Percentiles rank a stretch among this genome's conserved stretches.
Conservation (phyloP, 2,113 vertebrate species). For the Clinocottus analis region DNA sequence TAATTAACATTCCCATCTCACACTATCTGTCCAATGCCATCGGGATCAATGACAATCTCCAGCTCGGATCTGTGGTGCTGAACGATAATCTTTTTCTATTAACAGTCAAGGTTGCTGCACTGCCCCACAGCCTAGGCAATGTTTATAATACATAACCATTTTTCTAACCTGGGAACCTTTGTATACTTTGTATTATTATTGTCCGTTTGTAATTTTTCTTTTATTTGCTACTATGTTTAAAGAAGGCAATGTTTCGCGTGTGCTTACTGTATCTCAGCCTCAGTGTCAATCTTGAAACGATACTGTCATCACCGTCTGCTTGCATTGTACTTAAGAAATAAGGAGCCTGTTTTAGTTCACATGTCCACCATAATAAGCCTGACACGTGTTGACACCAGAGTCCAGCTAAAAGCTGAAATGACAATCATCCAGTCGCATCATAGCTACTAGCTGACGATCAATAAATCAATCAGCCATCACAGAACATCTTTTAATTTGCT, state of each 20-base stretch:
- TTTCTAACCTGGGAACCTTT: constrained; percentile 81
- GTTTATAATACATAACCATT: constrained; percentile 86
- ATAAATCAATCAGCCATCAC: constrained; percentile 42
- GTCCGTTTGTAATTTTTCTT: constrained; percentile 72
- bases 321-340: constrained; percentile 34
- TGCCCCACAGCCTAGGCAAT: constrained; percentile 77
- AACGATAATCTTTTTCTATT: constrained; percentile 53
- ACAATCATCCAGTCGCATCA: constrained; percentile 65
- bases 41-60: constrained; percentile 44
- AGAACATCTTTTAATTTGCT: constrained; percentile 41
- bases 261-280: constrained; percentile 85
- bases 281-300: constrained; percentile 86
- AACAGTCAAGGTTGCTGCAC: constrained; percentile 81
- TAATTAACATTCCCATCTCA: constrained; percentile 51
- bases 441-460: constrained; percentile 31
- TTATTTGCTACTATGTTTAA: constrained; percentile 79
- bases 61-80: constrained; percentile 74
- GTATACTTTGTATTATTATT: constrained; percentile 84
- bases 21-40: constrained; percentile 59
- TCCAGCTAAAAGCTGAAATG: constrained; percentile 57
- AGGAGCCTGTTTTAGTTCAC: constrained; percentile 18
- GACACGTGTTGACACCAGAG: constrained; percentile 29
- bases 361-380: constrained; percentile 13
- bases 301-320: constrained; percentile 60
- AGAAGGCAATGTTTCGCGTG: constrained; percentile 75